Percentiles rank a stretch among this genome's conserved stretches.
These are phyloP conservation scores for Leptogaster cylindrica DNA, from an alignment of 2,888 invertebrate species.

Conservation along the genomic window DNA sequence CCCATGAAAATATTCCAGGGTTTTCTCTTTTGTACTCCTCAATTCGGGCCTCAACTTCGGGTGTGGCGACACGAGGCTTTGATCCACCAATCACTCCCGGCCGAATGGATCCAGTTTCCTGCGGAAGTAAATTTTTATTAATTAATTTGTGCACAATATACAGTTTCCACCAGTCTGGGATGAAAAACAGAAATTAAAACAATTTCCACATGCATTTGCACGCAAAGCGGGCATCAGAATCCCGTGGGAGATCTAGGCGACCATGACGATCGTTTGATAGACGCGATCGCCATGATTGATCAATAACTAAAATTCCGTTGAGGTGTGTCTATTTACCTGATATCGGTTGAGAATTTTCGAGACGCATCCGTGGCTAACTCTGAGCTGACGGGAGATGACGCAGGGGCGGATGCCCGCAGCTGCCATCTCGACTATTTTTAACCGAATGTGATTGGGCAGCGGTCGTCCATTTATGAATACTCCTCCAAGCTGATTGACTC, in stretches of 20 bases:
- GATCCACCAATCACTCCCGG: slow-evolving; percentile 95
- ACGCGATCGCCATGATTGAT: slow-evolving; percentile 30
- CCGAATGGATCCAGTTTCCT: slow-evolving; percentile 93
- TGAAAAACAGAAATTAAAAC: not conserved
- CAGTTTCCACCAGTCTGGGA: not conserved
- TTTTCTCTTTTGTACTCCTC: slow-evolving; percentile 89
- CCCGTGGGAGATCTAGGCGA: not conserved
- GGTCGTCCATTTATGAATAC: slow-evolving; percentile 97
- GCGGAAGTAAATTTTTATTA: slow-evolving; percentile 53
- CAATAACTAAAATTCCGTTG: too few species aligned
- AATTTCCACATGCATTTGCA: slow-evolving; percentile 38
- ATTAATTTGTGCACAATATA: too few species aligned
- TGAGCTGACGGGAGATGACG: slow-evolving; percentile 90
- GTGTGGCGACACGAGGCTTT: slow-evolving; percentile 91
- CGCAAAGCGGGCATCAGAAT: too few species aligned
- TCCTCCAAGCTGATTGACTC: slow-evolving; percentile 95
- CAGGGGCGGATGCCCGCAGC: slow-evolving; percentile 93
- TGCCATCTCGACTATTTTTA: slow-evolving; percentile 96
- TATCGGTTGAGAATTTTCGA: slow-evolving; percentile 95
- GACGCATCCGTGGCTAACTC: slow-evolving; percentile 96
- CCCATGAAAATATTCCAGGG: slow-evolving; percentile 95
- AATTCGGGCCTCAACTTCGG: slow-evolving; percentile 89
- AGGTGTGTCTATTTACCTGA: slow-evolving; percentile 70
- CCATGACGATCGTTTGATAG: slow-evolving; percentile 28
- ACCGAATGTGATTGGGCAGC: slow-evolving; percentile 89